Base-by-base conservation (phyloP, 1,140 invertebrate species). In the Druon quercuslanigerum region DNA sequence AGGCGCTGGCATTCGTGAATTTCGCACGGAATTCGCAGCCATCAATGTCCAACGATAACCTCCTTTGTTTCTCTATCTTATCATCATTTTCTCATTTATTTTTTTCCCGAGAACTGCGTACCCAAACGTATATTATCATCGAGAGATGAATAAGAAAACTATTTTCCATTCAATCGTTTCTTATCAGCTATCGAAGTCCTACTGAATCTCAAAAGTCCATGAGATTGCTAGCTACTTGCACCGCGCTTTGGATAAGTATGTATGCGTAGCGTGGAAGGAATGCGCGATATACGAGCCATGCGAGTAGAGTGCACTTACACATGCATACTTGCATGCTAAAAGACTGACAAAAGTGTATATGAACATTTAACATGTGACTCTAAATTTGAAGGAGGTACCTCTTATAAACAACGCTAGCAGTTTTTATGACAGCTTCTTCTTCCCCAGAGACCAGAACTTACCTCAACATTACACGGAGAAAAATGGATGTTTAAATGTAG, bases 321-420 rank as follows among this genome's bases (percentile, higher is more conserved):
- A 56, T 56, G 11, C 54, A 12, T 56, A 56, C 54, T 56, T 56
- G n/a, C 54, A 56, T 56, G 11, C 54, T 56, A 20, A 56, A 56
- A 56, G 13, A 56, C 54, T 56, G 17, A 56, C 54, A 56, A 56
- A 56, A 56, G 17, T 56, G 54, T 17, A 56, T 56, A 20, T 19
- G 20, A 19, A 56, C 17, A 17, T 19, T 46, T 46, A 46, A 46
- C 40, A 9, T 11, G 40, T 3, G 54, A 56, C 6, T 56, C 54
- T 56, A 56, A 56, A 56, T 56, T 56, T 56, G 19, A 12, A 56
- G 19, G 54, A 20, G 54, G 54, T 56, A 56, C 54, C n/a, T 11
- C 54, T 56, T 19, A 56, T 56, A 56, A 56, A 56, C 54, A 56
- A 20, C 20, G 54, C 54, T 56, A 56, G 54, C 54, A 56, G 17